Base-by-base conservation (phyloP, 1,140 invertebrate species). In the Euschistus heros region DNA sequence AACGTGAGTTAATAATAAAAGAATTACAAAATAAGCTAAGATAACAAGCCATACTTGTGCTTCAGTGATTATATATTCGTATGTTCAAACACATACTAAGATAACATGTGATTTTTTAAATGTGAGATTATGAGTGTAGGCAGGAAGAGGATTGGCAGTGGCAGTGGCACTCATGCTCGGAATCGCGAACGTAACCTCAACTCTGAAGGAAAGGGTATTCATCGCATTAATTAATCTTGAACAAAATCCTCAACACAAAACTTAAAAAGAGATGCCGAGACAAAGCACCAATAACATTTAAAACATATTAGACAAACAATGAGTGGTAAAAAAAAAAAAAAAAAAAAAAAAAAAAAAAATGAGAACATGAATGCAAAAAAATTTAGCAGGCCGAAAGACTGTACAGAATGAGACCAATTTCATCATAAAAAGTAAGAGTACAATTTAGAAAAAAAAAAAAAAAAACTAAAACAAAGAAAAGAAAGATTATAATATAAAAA, bases 401-500 rank as follows among this genome's bases (percentile, higher is more conserved):
- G 46, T 63, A 63, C 62, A 47, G 5, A 61, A 61, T 37, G 59
- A 61, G 30, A 61, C 59, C 37, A 37, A 44, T 61, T 61, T 61
- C n/a, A 61, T 61, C 15, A 37, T 50, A 59, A 33, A 62, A 70
- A 66, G 62, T 24, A 33, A 37, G 42, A 67, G n/a, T 27, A 64
- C n/a, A 17, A 30, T 20, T 26, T 22, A 27, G 24, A 57, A 44
- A 54, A 66, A 63, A 63, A 37, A 67, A 55, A 62, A 54, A n/a
- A 65, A 62, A 63, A 61, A 67, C 52, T 64, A 52, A 18, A 6
- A 42, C 27, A 55, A 47, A 63, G 47, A 64, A 52, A 57, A 63
- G 20, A 44, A 57, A 30, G 57, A 64, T 37, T 67, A 66, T 26
- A 71, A 73, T 73, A 72, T 70, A 71, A 71, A 70, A 67, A 72